Percentiles rank a stretch among this genome's conserved stretches.
phyloP scores from a whole-genome alignment of 2,888 invertebrate genomes.

The Nomada lathburiana region DNA sequence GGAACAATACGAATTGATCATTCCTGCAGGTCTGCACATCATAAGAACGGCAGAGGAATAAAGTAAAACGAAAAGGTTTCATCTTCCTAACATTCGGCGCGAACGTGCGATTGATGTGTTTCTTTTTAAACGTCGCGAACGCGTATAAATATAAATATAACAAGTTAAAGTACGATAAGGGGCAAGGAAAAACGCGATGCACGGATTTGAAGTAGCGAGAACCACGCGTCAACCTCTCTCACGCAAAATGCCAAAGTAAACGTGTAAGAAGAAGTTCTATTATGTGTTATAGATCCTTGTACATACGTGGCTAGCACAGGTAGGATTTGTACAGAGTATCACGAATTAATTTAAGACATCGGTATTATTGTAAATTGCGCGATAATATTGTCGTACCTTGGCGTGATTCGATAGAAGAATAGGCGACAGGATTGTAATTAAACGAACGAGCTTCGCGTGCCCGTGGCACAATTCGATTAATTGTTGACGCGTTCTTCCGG shows the following conservation, averaged over 20 bases:
- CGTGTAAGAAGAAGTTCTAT: slow-evolving; percentile 58
- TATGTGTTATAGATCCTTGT: slow-evolving; percentile 55
- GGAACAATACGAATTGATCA: no score
- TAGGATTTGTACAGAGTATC: slow-evolving; percentile 82
- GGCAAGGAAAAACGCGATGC: slow-evolving; percentile 64
- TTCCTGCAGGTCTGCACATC: no score
- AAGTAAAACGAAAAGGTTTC: no score
- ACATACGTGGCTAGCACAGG: slow-evolving; percentile 69
- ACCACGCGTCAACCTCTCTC: slow-evolving; percentile 53
- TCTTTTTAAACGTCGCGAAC: slow-evolving; percentile 10
- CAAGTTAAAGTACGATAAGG: slow-evolving; percentile 21
- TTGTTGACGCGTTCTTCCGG: slow-evolving; percentile 66
- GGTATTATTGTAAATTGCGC: slow-evolving; percentile 72
- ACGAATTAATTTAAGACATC: slow-evolving; percentile 67
- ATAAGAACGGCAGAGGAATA: no score
- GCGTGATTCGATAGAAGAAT: slow-evolving; percentile 23
- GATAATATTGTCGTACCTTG: slow-evolving; percentile 40
- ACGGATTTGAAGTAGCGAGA: slow-evolving; percentile 72
- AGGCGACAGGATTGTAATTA: slow-evolving; percentile 75
- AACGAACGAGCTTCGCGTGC: slow-evolving; percentile 79
- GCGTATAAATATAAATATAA: slow-evolving; percentile 48
- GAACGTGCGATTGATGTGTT: neutral
- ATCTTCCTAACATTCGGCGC: neutral
- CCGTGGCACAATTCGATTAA: slow-evolving; percentile 75
- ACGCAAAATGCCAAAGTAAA: slow-evolving; percentile 72